Evolutionary conservation across 2,113 vertebrate species (phyloP).

Genomic region (Sceloporus tristichus): DNA sequence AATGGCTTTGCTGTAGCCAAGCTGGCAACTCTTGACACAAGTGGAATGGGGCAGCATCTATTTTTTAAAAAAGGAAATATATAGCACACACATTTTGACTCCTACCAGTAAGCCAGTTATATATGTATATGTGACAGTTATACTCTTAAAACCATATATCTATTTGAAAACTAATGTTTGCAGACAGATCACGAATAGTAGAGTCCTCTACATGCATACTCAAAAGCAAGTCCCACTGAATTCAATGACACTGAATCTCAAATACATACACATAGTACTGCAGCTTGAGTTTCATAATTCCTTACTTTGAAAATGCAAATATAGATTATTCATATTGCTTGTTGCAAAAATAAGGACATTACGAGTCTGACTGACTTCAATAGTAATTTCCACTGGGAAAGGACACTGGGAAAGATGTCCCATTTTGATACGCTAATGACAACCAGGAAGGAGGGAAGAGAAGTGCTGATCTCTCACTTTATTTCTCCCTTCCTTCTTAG

Average conservation of each 20-base stretch:
- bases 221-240: not conserved
- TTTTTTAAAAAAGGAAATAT: not conserved
- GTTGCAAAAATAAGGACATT: not conserved
- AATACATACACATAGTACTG: not conserved
- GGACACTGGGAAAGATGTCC: too few species aligned
- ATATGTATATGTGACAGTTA: not conserved
- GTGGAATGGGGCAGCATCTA: not conserved
- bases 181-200: not conserved
- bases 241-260: not conserved
- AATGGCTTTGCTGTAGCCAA: slow-evolving; percentile 17
- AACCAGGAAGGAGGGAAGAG: too few species aligned
- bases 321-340: not conserved
- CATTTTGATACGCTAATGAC: too few species aligned
- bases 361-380: not conserved
- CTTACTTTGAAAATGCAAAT: not conserved
- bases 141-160: not conserved
- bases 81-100: not conserved
- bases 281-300: not conserved
- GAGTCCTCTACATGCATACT: not conserved
- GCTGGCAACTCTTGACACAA: slow-evolving; percentile 8
- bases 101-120: too few species aligned
- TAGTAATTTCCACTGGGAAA: too few species aligned
- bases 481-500: too few species aligned
- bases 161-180: not conserved
- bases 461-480: too few species aligned